phyloP scores from a whole-genome alignment of 2,113 vertebrate genomes.

The Tonatia bakeri region DNA sequence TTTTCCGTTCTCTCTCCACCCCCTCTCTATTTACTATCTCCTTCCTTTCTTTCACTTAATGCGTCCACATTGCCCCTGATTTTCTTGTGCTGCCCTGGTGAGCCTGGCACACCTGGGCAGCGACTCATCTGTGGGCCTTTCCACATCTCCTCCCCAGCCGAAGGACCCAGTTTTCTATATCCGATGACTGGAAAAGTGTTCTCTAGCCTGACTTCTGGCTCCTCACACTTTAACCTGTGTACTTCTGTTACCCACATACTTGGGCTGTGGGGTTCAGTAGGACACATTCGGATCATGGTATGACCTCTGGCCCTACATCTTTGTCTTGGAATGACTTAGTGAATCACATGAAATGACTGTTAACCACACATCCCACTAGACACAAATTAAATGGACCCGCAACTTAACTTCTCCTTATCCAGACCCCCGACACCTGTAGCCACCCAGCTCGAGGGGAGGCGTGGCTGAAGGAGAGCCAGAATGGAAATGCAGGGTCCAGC shows the following conservation, averaged over 20 bases:
- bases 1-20: neutral
- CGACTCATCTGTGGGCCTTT: neutral
- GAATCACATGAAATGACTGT: neutral
- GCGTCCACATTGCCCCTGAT: neutral
- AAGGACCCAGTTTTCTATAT: neutral
- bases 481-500: neutral
- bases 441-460: neutral
- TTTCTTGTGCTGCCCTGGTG: neutral
- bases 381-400: neutral
- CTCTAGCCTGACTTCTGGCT: neutral
- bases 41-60: neutral
- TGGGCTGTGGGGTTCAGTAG: neutral
- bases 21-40: neutral
- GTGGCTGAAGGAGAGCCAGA: neutral
- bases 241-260: neutral
- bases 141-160: neutral
- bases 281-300: neutral
- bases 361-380: neutral
- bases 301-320: neutral
- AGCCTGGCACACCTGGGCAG: neutral
- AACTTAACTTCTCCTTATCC: neutral
- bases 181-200: neutral
- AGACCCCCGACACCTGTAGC: neutral
- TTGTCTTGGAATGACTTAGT: neutral
- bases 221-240: neutral